A percentile compares a stretch with the other conserved stretches of the same genome.
These are phyloP conservation scores for Steinernema carpocapsae DNA, from an alignment of 2,888 invertebrate species.

Conservation along the genomic window DNA sequence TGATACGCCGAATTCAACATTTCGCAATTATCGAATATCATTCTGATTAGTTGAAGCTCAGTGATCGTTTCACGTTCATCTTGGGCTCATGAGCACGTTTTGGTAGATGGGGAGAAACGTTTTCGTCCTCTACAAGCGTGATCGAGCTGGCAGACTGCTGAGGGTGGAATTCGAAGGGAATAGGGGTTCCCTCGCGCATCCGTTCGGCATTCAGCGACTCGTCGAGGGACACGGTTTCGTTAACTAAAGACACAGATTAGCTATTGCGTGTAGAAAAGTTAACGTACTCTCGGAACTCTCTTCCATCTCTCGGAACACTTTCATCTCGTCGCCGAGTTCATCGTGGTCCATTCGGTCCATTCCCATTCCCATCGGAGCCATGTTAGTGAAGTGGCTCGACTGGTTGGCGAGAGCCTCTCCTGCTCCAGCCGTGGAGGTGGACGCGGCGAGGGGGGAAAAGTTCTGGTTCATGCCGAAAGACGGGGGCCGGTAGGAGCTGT, in stretches of 20 bases:
- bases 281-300: neutral
- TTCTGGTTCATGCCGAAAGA: no score
- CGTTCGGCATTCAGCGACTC: neutral
- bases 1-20: no score
- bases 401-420: constrained; percentile 7
- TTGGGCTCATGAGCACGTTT: no score
- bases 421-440: neutral
- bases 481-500: no score
- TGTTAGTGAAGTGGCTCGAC: neutral
- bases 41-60: no score
- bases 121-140: constrained; percentile 1
- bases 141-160: neutral
- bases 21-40: no score
- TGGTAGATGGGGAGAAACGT: no score
- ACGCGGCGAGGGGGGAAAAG: neutral
- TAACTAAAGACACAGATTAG: neutral
- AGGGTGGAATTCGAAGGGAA: neutral
- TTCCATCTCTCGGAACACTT: neutral
- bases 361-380: neutral
- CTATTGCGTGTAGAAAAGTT: neutral
- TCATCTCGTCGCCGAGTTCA: neutral
- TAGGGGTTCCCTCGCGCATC: neutral
- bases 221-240: neutral
- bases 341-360: no score
- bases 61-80: no score